These are phyloP conservation scores for Clostera curtula DNA, from an alignment of 2,888 invertebrate species.

Conservation along the genomic window DNA sequence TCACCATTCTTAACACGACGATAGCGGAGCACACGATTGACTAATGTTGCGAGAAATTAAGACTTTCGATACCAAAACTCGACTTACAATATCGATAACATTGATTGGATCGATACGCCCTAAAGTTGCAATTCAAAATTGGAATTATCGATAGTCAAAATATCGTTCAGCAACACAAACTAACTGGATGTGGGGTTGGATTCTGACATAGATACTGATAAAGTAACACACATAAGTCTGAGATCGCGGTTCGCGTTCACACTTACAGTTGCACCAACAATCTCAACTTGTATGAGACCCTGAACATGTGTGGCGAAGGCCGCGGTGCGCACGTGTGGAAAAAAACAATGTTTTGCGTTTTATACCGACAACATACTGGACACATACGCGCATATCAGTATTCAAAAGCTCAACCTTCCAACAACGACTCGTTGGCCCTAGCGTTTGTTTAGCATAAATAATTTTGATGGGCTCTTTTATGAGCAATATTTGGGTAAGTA, in stretches of 20 bases:
- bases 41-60: too few relatives aligned
- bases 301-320: conserved; percentile 53
- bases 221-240: conserved; percentile 63
- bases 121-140: too few relatives aligned
- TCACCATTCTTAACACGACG: conserved; percentile 50
- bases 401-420: conserved; percentile 9
- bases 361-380: conserved; percentile 33
- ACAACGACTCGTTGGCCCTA: too few relatives aligned
- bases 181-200: conserved; percentile 44
- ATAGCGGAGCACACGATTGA: conserved; percentile 60
- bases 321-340: conserved; percentile 66
- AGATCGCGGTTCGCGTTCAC: conserved; percentile 49
- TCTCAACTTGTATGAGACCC: conserved; percentile 71
- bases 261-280: conserved; percentile 76
- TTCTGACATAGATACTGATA: conserved; percentile 52
- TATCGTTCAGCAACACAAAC: too few relatives aligned
- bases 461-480: too few relatives aligned
- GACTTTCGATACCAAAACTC: too few relatives aligned
- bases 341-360: conserved; percentile 57
- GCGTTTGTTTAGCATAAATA: too few relatives aligned
- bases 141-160: too few relatives aligned
- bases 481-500: too few relatives aligned
- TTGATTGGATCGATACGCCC: too few relatives aligned
- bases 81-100: too few relatives aligned
- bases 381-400: conserved; percentile 12